Conservation (phyloP, 2,888 invertebrate species). For the Lacanobia oleracea region DNA sequence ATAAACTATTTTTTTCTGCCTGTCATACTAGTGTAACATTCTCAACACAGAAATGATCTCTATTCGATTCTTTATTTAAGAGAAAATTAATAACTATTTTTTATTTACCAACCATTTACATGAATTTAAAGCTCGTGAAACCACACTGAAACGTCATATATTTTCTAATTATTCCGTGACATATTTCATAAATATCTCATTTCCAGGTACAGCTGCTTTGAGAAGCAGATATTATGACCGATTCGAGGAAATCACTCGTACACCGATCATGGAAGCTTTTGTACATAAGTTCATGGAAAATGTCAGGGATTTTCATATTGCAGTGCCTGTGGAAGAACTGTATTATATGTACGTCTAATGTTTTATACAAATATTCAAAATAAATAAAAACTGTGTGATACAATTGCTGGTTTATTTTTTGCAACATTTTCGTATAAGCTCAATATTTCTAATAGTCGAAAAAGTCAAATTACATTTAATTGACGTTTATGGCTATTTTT, state of each 20-base stretch:
- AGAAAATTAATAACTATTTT: no score
- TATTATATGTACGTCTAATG: conserved; percentile 43
- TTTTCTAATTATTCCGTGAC: background rate
- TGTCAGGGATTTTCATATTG: conserved; percentile 32
- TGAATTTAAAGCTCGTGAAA: background rate
- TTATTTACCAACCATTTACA: background rate
- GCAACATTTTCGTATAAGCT: background rate
- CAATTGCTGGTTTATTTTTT: background rate
- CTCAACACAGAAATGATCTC: background rate
- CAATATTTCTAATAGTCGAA: background rate
- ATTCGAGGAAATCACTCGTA: conserved; percentile 45
- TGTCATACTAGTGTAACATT: no score
- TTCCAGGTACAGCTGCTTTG: conserved; percentile 26
- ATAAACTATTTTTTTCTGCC: no score
- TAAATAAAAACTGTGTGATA: background rate
- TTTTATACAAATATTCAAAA: conserved; percentile 5
- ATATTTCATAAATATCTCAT: background rate
- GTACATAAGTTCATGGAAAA: conserved; percentile 41
- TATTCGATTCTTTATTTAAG: no score
- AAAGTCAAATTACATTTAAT: background rate
- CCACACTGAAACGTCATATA: background rate
- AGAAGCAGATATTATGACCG: conserved; percentile 39
- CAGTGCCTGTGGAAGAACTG: conserved; percentile 39
- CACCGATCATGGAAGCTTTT: conserved; percentile 37
- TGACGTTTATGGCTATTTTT: no score